Conservation (phyloP, 2,888 invertebrate genomes). For the Eupithecia pulchellata region DNA sequence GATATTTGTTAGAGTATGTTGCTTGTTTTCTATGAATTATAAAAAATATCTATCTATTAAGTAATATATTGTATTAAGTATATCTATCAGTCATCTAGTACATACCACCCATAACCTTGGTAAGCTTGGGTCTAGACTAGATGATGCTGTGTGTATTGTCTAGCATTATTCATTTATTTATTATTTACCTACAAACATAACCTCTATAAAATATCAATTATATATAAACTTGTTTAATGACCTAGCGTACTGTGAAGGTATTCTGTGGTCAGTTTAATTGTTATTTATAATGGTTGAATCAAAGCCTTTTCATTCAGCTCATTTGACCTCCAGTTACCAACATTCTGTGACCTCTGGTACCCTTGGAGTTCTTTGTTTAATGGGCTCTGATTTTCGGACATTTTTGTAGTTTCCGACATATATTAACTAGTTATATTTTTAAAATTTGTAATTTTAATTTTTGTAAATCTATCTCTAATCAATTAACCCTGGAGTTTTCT, state of each 20-base stretch:
- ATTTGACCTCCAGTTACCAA: background rate
- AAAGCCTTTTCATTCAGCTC: background rate
- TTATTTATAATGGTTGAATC: background rate
- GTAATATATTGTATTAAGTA: too few species aligned
- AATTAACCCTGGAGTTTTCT: background rate
- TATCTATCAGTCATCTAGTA: too few species aligned
- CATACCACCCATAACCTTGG: too few species aligned
- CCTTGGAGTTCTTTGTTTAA: background rate
- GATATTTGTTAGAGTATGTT: too few species aligned
- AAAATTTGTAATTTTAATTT: too few species aligned
- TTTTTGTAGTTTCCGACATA: background rate
- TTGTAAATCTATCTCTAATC: background rate
- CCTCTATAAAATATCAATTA: background rate
- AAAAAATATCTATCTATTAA: too few species aligned
- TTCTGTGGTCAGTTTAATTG: conserved; percentile 1
- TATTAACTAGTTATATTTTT: too few species aligned
- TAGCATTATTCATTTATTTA: too few species aligned
- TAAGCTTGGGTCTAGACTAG: too few species aligned
- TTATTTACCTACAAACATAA: background rate
- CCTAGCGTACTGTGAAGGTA: background rate
- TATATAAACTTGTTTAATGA: background rate
- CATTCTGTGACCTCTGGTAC: background rate
- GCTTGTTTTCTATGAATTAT: too few species aligned
- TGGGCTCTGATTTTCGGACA: background rate
- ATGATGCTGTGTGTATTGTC: too few species aligned